A percentile compares a stretch with the other conserved stretches of the same genome.
Conservation (phyloP, 2,888 invertebrate genomes). For the Cosmia pyralina region DNA sequence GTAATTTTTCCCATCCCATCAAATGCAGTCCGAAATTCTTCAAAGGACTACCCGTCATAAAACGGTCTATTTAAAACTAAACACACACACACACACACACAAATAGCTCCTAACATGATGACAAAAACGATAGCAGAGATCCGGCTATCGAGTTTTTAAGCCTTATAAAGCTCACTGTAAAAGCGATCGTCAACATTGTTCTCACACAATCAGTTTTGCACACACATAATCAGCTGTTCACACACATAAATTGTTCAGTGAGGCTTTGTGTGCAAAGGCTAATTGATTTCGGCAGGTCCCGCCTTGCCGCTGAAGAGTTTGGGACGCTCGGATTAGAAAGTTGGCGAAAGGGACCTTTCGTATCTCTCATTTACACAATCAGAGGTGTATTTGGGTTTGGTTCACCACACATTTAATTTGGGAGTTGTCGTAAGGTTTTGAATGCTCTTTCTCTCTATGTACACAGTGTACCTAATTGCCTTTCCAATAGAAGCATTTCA, state of each 20-base stretch:
- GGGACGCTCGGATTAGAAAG: constrained; percentile 44
- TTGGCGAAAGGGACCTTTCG: constrained; percentile 34
- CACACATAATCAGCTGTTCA: constrained; percentile 72
- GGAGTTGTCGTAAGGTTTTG: not conserved
- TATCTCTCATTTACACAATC: constrained; percentile 36
- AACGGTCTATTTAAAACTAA: constrained; percentile 6
- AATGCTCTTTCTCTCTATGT: not conserved
- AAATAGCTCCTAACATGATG: constrained; percentile 31
- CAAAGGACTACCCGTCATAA: not conserved
- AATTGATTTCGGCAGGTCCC: constrained; percentile 82
- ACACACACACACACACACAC: constrained; percentile 23
- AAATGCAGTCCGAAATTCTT: not conserved
- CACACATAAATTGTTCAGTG: constrained; percentile 77
- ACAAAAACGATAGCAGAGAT: constrained; percentile 45
- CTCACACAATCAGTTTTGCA: constrained; percentile 69
- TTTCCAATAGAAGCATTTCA: not conserved
- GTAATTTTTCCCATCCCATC: too few species aligned
- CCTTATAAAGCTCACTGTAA: constrained; percentile 64
- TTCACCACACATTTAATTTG: constrained; percentile 9
- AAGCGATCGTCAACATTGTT: constrained; percentile 68
- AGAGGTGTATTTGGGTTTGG: constrained; percentile 17
- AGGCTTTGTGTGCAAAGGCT: constrained; percentile 78
- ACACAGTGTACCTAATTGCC: not conserved
- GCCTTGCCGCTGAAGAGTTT: constrained; percentile 67
- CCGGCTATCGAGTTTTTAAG: constrained; percentile 62